phyloP scores from a whole-genome alignment of 1,140 invertebrate genomes.

The Alviniconcha marisindica region DNA sequence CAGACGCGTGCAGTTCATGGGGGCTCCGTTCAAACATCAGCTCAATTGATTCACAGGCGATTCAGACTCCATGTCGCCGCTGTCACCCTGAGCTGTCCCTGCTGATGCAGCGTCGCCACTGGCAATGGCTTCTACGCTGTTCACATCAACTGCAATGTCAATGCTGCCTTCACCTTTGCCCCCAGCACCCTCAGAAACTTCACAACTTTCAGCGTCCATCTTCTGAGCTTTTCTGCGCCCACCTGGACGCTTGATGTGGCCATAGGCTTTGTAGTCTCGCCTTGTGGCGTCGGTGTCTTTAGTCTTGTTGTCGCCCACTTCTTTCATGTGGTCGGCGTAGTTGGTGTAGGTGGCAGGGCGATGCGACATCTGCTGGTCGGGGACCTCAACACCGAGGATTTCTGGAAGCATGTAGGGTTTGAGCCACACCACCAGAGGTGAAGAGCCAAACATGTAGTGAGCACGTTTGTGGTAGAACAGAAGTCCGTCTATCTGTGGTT shows the following conservation, averaged over 20 bases:
- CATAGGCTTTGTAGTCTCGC: constrained; percentile 13
- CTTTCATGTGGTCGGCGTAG: constrained; percentile 63
- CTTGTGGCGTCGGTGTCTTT: background rate
- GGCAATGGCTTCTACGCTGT: background rate
- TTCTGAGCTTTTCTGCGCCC: background rate
- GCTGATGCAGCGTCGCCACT: background rate
- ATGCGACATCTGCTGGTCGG: constrained; percentile 69
- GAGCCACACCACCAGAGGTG: constrained; percentile 92
- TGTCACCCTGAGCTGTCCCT: background rate
- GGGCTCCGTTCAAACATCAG: background rate
- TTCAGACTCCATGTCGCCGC: constrained; percentile 6
- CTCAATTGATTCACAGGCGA: background rate
- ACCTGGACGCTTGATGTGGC: background rate
- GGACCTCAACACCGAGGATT: constrained; percentile 81
- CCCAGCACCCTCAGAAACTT: background rate
- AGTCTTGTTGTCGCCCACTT: constrained; percentile 50
- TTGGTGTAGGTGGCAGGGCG: constrained; percentile 63
- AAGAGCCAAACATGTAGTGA: constrained; percentile 86
- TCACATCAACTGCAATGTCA: background rate
- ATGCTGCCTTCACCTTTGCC: background rate
- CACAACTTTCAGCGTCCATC: background rate
- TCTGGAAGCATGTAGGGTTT: constrained; percentile 92
- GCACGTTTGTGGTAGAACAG: constrained; percentile 77
- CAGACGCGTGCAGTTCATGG: background rate
- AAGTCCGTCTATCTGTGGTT: constrained; percentile 75